Evolutionary conservation across 1,140 invertebrate genomes (phyloP), one percentile per base, ranked within the genome.

Genomic region (Harpegnathos saltator): DNA sequence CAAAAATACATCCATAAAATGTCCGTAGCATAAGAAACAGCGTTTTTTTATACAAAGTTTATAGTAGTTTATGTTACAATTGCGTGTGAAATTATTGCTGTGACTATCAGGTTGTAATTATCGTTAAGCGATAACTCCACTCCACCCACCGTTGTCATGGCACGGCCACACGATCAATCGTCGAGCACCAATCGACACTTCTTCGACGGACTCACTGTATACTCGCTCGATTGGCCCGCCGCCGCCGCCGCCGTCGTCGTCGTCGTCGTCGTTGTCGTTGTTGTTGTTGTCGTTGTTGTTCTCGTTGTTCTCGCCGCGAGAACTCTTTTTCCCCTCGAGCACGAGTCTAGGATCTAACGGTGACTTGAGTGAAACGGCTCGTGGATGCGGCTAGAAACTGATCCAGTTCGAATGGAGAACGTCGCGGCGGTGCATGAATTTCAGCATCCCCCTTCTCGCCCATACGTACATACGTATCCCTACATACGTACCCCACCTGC

Each of bases 401-500:
- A 91, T 90, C 88, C 80, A 92, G 88, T 91, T 91, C 82, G 86
- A 82, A 87, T 72, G 80, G 92, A 87, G 92, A 93, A 92, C 91
- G 91, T 92, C 87, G 72, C 85, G 89, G 87, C 82, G 85, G 26
- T 86, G 88, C 86, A 50, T 84, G 82, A 69, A 71, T 82, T 81
- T 82, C 85, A 89, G 83, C 90, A 92, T 90, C 90, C 85, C 87
- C 85, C 91, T 91, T 89, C 90, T 89, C 77, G 73, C 17, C n/a
- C 22, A 33, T 15, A 15, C 33, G 22, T 56, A 44, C 19, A 73
- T 24, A 12, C 22, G 22, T 12, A 26, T 19, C 54, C 63, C 44
- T 82, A 61, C n/a, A 82, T 48, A 85, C 24, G 65, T 89, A 91
- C 86, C 90, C 91, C 91, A 91, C 91, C 84, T 92, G 83, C 68